Evolutionary conservation across 2,888 invertebrate species (phyloP).

Genomic region (Lasioglossum pauxillum): DNA sequence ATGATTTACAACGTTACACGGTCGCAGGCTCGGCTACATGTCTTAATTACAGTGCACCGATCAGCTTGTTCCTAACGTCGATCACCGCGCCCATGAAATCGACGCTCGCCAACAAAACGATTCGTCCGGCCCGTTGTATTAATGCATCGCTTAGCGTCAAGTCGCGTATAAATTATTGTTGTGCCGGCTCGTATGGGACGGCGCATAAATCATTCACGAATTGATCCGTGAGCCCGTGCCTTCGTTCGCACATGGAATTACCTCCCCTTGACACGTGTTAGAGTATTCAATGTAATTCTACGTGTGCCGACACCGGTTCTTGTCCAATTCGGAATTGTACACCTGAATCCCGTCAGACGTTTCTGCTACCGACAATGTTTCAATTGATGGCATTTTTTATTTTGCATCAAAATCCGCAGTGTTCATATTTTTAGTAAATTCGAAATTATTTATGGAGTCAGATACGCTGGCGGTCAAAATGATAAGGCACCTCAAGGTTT

Average conservation of each 20-base stretch:
- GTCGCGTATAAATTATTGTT: slow-evolving; percentile 64
- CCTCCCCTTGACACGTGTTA: slow-evolving; percentile 14
- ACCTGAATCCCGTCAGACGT: neutral
- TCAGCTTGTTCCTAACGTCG: slow-evolving; percentile 37
- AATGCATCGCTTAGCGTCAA: slow-evolving; percentile 63
- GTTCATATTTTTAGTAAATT: no score
- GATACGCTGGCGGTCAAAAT: no score
- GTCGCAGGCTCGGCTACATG: slow-evolving; percentile 28
- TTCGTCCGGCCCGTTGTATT: slow-evolving; percentile 45
- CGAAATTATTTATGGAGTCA: no score
- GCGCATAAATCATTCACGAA: slow-evolving; percentile 66
- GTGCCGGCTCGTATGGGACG: slow-evolving; percentile 50
- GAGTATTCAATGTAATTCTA: neutral
- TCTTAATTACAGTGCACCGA: slow-evolving; percentile 54
- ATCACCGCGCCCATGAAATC: slow-evolving; percentile 36
- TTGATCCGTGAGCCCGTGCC: slow-evolving; percentile 45
- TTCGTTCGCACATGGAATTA: slow-evolving; percentile 48
- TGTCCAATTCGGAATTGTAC: neutral
- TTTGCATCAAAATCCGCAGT: no score
- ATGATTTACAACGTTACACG: slow-evolving; percentile 59
- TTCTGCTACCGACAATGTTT: neutral
- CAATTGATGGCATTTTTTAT: no score
- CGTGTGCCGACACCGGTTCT: neutral
- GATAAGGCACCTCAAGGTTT: no score
- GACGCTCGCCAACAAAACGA: slow-evolving; percentile 48